phyloP scores from a whole-genome alignment of 92 coral and sea anemone genomes.

The Epizoanthus ramosus region DNA sequence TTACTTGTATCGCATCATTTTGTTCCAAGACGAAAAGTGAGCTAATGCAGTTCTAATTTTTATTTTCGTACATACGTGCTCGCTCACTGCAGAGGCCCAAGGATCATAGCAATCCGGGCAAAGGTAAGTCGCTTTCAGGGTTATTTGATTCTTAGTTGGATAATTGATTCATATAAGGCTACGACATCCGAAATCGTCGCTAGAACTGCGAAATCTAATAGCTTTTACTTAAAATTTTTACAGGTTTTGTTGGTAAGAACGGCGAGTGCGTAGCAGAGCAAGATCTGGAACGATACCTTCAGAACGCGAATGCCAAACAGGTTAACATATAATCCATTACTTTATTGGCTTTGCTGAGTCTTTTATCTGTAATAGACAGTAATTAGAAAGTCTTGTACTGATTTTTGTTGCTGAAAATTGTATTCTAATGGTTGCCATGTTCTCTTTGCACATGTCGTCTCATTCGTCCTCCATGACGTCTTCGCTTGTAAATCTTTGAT shows the following conservation, averaged over 20 bases:
- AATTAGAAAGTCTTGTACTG: constrained; percentile 11
- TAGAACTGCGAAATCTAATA: constrained; percentile 4
- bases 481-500: constrained; percentile 37
- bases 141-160: constrained; percentile 1
- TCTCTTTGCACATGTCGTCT: constrained; percentile 62
- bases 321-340: constrained; percentile 61
- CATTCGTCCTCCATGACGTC: constrained; percentile 50
- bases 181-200: not conserved
- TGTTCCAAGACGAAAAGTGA: constrained; percentile 23
- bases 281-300: constrained; percentile 91
- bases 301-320: constrained; percentile 81
- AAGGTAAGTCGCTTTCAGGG: constrained; percentile 60
- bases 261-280: constrained; percentile 83
- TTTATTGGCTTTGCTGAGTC: constrained; percentile 11
- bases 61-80: constrained; percentile 44
- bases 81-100: constrained; percentile 81
- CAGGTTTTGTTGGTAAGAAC: constrained; percentile 88
- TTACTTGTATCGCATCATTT: constrained; percentile 11
- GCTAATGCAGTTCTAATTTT: constrained; percentile 60
- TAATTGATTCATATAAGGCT: not conserved
- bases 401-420: constrained; percentile 26
- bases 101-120: constrained; percentile 79
- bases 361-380: constrained; percentile 19
- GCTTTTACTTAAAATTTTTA: constrained; percentile 24
- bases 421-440: constrained; percentile 76